These are phyloP conservation scores for Poeciliopsis occidentalis DNA, from an alignment of 2,113 vertebrate genomes.

Conservation along the genomic window DNA sequence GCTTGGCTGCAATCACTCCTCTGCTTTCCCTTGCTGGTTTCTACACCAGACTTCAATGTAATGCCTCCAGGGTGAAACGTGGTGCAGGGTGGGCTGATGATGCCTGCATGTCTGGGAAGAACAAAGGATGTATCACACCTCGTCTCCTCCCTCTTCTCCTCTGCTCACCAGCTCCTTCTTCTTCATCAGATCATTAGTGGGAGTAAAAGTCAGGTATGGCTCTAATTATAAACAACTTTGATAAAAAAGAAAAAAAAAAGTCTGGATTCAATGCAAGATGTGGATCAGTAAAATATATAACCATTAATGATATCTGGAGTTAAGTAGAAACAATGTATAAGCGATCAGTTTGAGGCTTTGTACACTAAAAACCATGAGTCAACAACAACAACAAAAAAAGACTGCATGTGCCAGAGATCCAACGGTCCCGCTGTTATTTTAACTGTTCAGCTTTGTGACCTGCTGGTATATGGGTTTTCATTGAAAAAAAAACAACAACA, in stretches of 20 bases:
- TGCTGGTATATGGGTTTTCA: slow-evolving; percentile 51
- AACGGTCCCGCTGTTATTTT: slow-evolving; percentile 55
- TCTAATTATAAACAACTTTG: slow-evolving; percentile 72
- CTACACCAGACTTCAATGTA: slow-evolving; percentile 41
- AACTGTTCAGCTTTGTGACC: slow-evolving; percentile 46
- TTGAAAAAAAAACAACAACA: slow-evolving; percentile 12
- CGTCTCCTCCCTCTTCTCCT: slow-evolving; percentile 42
- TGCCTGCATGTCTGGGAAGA: slow-evolving; percentile 68
- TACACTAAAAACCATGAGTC: slow-evolving; percentile 56
- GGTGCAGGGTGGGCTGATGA: slow-evolving; percentile 62
- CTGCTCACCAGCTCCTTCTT: slow-evolving; percentile 46
- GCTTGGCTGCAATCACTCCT: slow-evolving; percentile 25
- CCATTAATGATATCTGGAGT: slow-evolving; percentile 9
- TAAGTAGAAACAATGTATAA: slow-evolving; percentile 29
- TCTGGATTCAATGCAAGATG: slow-evolving; percentile 25
- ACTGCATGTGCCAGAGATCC: slow-evolving; percentile 35
- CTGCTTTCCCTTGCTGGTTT: slow-evolving; percentile 38
- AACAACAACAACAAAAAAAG: slow-evolving; percentile 31
- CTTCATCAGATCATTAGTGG: slow-evolving; percentile 65
- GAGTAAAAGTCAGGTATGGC: slow-evolving; percentile 72
- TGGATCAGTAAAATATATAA: slow-evolving; percentile 24
- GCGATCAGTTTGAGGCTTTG: slow-evolving; percentile 32
- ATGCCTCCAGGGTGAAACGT: slow-evolving; percentile 52
- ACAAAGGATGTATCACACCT: slow-evolving; percentile 67
- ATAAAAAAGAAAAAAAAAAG: slow-evolving; percentile 26